A percentile compares a stretch with the other conserved stretches of the same genome.
These are phyloP conservation scores for Cylloceria caligata DNA, from an alignment of 2,888 invertebrate genomes.

Conservation along the genomic window DNA sequence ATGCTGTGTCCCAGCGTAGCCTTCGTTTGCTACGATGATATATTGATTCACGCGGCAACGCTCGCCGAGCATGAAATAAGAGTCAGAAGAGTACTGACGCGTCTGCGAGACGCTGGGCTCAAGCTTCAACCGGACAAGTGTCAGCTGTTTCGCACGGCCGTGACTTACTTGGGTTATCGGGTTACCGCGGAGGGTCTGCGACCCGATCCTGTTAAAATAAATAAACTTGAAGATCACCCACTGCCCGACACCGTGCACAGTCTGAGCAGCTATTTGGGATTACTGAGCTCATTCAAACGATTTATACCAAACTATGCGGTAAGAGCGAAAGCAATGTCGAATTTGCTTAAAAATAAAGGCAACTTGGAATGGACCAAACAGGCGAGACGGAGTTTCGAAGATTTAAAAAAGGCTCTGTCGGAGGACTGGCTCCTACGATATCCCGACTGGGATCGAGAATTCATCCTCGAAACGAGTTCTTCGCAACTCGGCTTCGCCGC, in stretches of 20 bases:
- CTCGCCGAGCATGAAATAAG: slow-evolving; percentile 49
- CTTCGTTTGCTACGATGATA: slow-evolving; percentile 55
- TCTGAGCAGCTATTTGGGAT: slow-evolving; percentile 33
- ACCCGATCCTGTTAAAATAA: slow-evolving; percentile 43
- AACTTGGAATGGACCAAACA: slow-evolving; percentile 22
- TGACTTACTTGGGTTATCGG: slow-evolving; percentile 41
- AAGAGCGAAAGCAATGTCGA: slow-evolving; percentile 1
- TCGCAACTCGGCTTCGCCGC: slow-evolving; percentile 32
- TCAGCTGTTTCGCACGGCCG: slow-evolving; percentile 38
- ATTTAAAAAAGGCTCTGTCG: background rate
- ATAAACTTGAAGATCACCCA: background rate
- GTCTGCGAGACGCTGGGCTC: slow-evolving; percentile 18
- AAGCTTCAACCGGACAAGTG: slow-evolving; percentile 53
- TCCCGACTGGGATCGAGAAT: slow-evolving; percentile 51
- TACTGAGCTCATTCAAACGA: slow-evolving; percentile 33
- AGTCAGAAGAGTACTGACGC: slow-evolving; percentile 41
- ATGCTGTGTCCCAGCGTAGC: slow-evolving; percentile 18
- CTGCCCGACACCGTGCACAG: slow-evolving; percentile 3
- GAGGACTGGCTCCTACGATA: slow-evolving; percentile 31
- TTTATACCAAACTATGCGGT: slow-evolving; percentile 44
- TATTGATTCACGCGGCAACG: slow-evolving; percentile 44
- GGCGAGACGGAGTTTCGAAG: slow-evolving; percentile 15
- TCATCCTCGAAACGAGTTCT: slow-evolving; percentile 29
- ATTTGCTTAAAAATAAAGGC: slow-evolving; percentile 3
- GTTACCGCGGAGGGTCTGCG: slow-evolving; percentile 44